These are phyloP conservation scores for Psephotus haematonotus DNA, from an alignment of 2,113 vertebrate genomes.

Conservation along the genomic window DNA sequence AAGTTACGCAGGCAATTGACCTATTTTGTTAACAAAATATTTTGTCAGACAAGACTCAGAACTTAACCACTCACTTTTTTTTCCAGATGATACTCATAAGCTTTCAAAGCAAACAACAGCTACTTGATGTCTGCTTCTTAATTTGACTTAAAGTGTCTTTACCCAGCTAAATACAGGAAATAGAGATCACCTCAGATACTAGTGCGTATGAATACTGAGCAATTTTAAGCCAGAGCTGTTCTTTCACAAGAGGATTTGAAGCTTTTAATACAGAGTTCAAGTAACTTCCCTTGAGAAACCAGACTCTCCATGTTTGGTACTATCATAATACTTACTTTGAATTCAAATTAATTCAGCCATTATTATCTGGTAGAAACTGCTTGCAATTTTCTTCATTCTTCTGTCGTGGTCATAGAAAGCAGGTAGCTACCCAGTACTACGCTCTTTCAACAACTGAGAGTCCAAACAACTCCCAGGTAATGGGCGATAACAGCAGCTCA, in stretches of 20 bases:
- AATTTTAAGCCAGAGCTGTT: background rate
- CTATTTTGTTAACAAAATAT: conserved; percentile 64
- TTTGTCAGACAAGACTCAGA: conserved; percentile 57
- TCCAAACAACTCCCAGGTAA: background rate
- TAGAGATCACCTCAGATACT: background rate
- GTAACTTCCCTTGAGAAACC: background rate
- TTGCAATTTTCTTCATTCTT: background rate
- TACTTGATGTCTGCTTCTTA: conserved; percentile 4
- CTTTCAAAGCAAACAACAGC: conserved; percentile 41
- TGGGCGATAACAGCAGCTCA: background rate
- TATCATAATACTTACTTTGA: background rate
- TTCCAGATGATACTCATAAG: background rate
- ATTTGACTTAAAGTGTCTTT: conserved; percentile 4
- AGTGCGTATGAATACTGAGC: background rate
- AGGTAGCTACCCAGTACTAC: background rate
- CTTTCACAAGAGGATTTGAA: background rate
- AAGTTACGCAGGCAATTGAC: conserved; percentile 35
- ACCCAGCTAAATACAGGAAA: conserved; percentile 36
- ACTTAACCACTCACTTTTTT: background rate
- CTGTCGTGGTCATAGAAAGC: background rate
- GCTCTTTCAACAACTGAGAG: background rate
- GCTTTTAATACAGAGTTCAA: background rate
- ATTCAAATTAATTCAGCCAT: background rate
- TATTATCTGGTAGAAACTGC: background rate
- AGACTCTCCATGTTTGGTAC: background rate